phyloP scores from a whole-genome alignment of 2,797 vertebrate species.

The Mareca strepera region DNA sequence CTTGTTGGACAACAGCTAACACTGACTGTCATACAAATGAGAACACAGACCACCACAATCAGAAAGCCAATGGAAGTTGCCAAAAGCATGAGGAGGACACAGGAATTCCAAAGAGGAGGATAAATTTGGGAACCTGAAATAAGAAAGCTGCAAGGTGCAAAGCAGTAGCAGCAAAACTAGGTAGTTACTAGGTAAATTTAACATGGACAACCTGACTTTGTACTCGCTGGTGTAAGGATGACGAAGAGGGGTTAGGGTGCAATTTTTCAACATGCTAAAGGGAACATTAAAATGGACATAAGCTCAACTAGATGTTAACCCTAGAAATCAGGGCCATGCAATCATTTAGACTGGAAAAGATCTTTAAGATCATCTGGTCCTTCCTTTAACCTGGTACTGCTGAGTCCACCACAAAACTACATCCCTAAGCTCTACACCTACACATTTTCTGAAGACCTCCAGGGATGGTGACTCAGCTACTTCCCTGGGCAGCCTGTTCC shows the following conservation, averaged over 20 bases:
- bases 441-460: too few species aligned
- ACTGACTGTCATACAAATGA: background rate
- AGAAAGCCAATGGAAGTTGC: background rate
- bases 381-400: too few species aligned
- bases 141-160: constrained; percentile 18
- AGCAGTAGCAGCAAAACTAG: background rate
- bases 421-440: too few species aligned
- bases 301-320: constrained; percentile 16
- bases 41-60: background rate
- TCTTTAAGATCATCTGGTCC: too few species aligned
- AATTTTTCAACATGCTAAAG: constrained; percentile 43
- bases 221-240: constrained; percentile 41
- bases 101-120: background rate
- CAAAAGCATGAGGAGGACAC: background rate
- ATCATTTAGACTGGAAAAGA: too few species aligned
- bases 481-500: too few species aligned
- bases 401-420: too few species aligned
- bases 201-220: background rate
- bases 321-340: background rate
- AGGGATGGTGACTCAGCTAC: too few species aligned
- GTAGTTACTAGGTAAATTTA: background rate
- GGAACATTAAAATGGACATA: constrained; percentile 18
- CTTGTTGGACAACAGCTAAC: background rate
- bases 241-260: constrained; percentile 36
- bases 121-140: background rate